Conservation (phyloP, 1,140 invertebrate genomes). For the Anastrepha ludens region DNA sequence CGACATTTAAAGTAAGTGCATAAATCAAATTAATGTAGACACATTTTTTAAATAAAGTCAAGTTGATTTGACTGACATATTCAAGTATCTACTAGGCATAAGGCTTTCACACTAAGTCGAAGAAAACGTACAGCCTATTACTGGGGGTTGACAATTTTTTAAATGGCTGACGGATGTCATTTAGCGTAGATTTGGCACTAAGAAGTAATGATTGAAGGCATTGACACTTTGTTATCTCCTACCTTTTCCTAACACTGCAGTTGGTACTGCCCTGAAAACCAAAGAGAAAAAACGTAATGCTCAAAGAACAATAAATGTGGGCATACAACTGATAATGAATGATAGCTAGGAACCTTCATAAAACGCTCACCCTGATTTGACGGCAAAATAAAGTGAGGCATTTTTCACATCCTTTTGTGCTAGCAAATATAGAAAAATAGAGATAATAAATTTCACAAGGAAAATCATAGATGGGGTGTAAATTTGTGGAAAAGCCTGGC, state of each 20-base stretch:
- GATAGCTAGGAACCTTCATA: background rate
- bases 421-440: background rate
- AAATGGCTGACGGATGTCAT: no score
- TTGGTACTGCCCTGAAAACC: background rate
- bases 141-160: no score
- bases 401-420: background rate
- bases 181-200: no score
- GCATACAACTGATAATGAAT: background rate
- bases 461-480: background rate
- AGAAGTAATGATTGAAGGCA: background rate
- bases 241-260: background rate
- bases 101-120: no score
- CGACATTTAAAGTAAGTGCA: no score
- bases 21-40: no score
- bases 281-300: background rate
- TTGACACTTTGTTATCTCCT: background rate
- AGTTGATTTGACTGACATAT: no score
- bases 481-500: background rate
- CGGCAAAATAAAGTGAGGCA: background rate
- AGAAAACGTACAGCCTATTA: no score
- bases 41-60: no score
- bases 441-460: background rate
- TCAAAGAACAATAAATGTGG: background rate
- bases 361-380: constrained; percentile 42
- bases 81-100: no score